Evolutionary conservation across 2,888 invertebrate species (phyloP).

Genomic region (Octodonta nipae): DNA sequence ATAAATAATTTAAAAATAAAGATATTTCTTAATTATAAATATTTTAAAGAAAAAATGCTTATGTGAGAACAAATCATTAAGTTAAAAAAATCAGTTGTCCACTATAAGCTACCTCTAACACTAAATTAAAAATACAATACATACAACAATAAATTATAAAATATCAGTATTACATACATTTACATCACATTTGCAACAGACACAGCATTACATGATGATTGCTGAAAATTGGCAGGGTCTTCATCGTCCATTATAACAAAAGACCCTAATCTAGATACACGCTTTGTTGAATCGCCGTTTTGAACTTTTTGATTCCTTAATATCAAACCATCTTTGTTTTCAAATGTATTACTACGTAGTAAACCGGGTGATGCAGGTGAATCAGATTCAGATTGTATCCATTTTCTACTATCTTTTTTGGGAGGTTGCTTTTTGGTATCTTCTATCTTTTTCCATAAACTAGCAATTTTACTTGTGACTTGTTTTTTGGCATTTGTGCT

Average conservation of each 20-base stretch:
- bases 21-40: no score
- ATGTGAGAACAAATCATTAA: no score
- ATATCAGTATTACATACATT: no score
- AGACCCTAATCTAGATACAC: slow-evolving; percentile 40
- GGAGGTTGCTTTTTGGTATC: slow-evolving; percentile 45
- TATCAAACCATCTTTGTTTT: slow-evolving; percentile 34
- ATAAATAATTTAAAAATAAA: no score
- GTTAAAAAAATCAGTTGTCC: no score
- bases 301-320: slow-evolving; percentile 17
- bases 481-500: slow-evolving; percentile 40
- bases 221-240: no score
- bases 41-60: no score
- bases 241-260: slow-evolving; percentile 38
- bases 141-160: no score
- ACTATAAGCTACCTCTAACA: no score
- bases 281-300: slow-evolving; percentile 31
- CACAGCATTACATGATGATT: no score
- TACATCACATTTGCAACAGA: no score
- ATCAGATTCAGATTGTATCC: slow-evolving; percentile 27
- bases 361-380: slow-evolving; percentile 37
- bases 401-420: slow-evolving; percentile 36
- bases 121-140: no score
- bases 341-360: slow-evolving; percentile 53
- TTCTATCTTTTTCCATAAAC: slow-evolving; percentile 66
- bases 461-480: slow-evolving; percentile 66